Base-by-base conservation (phyloP, 1,140 invertebrate species). In the Myzus persicae region DNA sequence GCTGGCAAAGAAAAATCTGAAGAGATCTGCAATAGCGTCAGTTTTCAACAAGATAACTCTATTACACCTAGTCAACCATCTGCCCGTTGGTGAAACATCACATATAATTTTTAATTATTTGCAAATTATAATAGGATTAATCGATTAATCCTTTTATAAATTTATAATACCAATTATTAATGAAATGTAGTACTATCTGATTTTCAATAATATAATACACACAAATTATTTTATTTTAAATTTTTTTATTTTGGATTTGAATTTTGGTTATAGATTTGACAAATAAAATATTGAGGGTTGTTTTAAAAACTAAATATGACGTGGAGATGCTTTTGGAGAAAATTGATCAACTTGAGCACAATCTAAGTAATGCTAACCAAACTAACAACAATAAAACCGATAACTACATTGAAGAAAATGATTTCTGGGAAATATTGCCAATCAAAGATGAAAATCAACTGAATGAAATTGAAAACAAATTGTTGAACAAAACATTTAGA, bases 271-370 rank as follows among this genome's bases (percentile, higher is more conserved):
- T 20, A 84, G 40, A 84, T 40, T 24, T 84, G 2, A 2, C 42
- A 26, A 84, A 84, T 42, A 84, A 84, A 84, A 40, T 26, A 24
- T 84, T 84, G 38, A 84, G 24, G 24, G 24, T 38, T 40, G 38
- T 84, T 26, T 84, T 84, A 84, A 84, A 84, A 84, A 84, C 24
- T 26, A 84, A 84, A 84, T 84, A 9, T 84, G 82, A 84, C 38
- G 40, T 84, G 11, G 38, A 84, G 22, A 8, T 40, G 26, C 42
- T 84, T 42, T 4, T 26, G 11, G 38, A 84, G 42, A 42, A 84
- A 26, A 7, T 44, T 44, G 42, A 44, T 6, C 42, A 44, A 44
- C 42, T 42, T 44, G 42, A 44, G 5, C 42, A 44, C 42, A 5
- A 44, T 44, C 42, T 44, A 44, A 44, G 42, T 44, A 44, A 5